Evolutionary conservation across 1,140 invertebrate species (phyloP), one percentile per base, ranked within the genome.

Genomic region (Propsilocerus akamusi): DNA sequence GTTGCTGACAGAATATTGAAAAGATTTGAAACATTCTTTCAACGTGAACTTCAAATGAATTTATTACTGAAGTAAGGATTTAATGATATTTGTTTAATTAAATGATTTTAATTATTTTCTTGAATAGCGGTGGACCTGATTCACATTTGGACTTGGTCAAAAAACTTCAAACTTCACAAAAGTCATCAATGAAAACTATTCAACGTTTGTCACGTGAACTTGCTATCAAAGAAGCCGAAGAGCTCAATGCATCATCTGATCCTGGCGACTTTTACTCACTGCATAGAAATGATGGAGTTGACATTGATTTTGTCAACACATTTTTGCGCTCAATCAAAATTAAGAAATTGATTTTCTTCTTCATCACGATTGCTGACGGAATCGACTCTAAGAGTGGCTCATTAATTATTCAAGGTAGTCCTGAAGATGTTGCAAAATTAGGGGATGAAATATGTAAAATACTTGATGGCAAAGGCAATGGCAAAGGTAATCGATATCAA

Each of bases 361-460:
- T 86, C 49, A 52, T 86, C 34, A 77, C 74, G 5, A 72, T 77
- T 8, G 81, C 81, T 20, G 83, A 86, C 55, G 75, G 77, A 3
- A 78, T 77, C 56, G 75, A 71, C 34, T 62, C 69, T 4, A 81
- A 78, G 26, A 76, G 78, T 51, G 71, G 71, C 0, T 70, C 72
- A 54, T 73, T 85, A 56, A 63, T 82, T 2, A 61, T 84, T 4
- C 72, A 75, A 58, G 78, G 78, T 5, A 51, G 65, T 46, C 58
- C 69, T 14, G 56, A 64, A 8, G 48, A 61, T n/a, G 61, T 77
- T n/a, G 20, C 57, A 24, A 54, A 66, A 50, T 53, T 77, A 7
- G 71, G 72, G 25, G 65, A 67, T 2, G 67, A 67, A 65, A 76
- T 78, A 49, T 64, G 69, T 47, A 70, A 75, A 28, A 49, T 78